Conservation (phyloP, 2,888 invertebrate species). For the Rhingia rostrata region DNA sequence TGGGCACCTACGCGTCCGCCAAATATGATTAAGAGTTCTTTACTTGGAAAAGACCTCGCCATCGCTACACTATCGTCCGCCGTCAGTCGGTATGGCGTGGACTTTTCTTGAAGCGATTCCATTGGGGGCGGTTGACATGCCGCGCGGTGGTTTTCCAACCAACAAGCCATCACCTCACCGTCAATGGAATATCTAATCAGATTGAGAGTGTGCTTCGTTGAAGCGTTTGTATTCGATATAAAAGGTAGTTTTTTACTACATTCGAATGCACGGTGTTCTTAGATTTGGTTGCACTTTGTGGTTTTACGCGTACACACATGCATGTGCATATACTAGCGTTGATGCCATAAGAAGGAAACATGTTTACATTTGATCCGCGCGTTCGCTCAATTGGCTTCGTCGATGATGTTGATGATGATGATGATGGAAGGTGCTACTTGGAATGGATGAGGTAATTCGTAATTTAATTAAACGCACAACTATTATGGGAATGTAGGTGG, state of each 20-base stretch:
- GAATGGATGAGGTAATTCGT: constrained; percentile 73
- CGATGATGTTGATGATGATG: constrained; percentile 29
- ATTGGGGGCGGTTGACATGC: constrained; percentile 71
- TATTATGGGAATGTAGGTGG: constrained; percentile 70
- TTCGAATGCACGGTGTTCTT: constrained; percentile 40
- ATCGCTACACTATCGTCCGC: constrained; percentile 17
- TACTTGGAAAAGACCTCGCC: constrained; percentile 72
- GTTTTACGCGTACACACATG: constrained; percentile 55
- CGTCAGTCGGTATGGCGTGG: constrained; percentile 31
- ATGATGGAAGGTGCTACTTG: constrained; percentile 71
- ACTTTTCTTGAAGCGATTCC: constrained; percentile 53
- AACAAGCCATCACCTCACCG: constrained; percentile 30
- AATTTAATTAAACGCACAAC: constrained; percentile 73
- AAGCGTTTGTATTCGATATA: constrained; percentile 54
- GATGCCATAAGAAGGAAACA: constrained; percentile 66
- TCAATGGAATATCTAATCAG: constrained; percentile 72
- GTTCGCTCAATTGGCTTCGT: constrained; percentile 59
- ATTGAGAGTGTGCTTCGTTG: constrained; percentile 58
- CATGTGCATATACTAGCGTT: constrained; percentile 28
- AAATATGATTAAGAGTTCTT: constrained; percentile 68
- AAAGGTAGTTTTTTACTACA: constrained; percentile 36
- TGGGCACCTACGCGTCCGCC: constrained; percentile 58
- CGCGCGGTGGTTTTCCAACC: constrained; percentile 25
- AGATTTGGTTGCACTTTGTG: constrained; percentile 66
- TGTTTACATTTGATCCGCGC: constrained; percentile 70